Evolutionary conservation across 1,140 invertebrate genomes (phyloP).

Genomic region (Oppia nitens): DNA sequence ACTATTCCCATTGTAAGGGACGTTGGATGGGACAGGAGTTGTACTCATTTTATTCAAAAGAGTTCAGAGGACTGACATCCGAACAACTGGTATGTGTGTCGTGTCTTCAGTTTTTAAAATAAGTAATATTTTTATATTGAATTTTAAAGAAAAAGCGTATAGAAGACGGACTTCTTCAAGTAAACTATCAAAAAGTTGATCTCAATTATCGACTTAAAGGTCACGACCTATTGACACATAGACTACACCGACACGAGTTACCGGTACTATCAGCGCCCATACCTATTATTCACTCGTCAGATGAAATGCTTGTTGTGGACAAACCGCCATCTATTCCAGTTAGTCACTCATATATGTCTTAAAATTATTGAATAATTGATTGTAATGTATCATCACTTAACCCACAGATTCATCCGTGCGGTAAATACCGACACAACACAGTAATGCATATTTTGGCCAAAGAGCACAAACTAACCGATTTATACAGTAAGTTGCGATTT

Average conservation of each 20-base stretch:
- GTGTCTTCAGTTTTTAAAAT: neutral
- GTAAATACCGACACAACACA: slow-evolving; percentile 86
- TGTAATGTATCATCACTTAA: neutral
- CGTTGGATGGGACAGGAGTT: slow-evolving; percentile 91
- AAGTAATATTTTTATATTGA: slow-evolving; percentile 14
- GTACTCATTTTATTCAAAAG: slow-evolving; percentile 31
- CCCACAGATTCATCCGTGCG: slow-evolving; percentile 79
- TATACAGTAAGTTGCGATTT: slow-evolving; percentile 55
- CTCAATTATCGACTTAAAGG: slow-evolving; percentile 76
- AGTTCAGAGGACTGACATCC: neutral
- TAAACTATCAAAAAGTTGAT: slow-evolving; percentile 84
- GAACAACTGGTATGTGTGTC: neutral
- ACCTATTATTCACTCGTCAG: slow-evolving; percentile 88
- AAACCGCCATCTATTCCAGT: slow-evolving; percentile 98
- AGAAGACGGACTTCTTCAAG: slow-evolving; percentile 69
- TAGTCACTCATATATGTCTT: slow-evolving; percentile 24
- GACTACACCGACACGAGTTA: slow-evolving; percentile 33
- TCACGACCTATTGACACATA: slow-evolving; percentile 83
- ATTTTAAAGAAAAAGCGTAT: slow-evolving; percentile 56
- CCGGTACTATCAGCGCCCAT: slow-evolving; percentile 50
- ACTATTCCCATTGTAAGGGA: slow-evolving; percentile 90
- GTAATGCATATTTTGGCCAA: slow-evolving; percentile 90
- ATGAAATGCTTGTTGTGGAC: slow-evolving; percentile 96
- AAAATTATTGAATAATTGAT: neutral
- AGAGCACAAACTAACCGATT: slow-evolving; percentile 81